These are phyloP conservation scores for Brachionus calyciflorus DNA, from an alignment of 1,140 invertebrate species.

Conservation along the genomic window DNA sequence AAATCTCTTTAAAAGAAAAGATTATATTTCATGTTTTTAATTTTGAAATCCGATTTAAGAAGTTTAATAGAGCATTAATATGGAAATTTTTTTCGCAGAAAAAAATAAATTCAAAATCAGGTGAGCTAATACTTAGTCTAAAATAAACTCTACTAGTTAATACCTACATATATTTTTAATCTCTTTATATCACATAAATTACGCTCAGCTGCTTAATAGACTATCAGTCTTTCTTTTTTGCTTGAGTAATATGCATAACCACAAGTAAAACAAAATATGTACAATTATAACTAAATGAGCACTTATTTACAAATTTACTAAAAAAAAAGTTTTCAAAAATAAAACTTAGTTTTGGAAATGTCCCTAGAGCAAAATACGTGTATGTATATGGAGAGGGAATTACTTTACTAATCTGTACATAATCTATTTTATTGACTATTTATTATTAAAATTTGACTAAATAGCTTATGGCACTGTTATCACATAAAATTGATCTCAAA, in stretches of 20 bases:
- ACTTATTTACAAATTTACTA: not conserved
- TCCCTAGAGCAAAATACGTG: not conserved
- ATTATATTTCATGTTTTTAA: conserved; percentile 32
- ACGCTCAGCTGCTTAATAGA: conserved; percentile 29
- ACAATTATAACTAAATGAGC: conserved; percentile 42
- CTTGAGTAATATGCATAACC: not conserved
- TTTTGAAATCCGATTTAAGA: not conserved
- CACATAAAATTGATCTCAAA: conserved; percentile 24
- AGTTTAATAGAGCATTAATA: not conserved
- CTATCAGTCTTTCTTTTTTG: conserved; percentile 6
- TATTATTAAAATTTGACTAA: conserved; percentile 31
- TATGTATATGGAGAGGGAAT: not conserved
- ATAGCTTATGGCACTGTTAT: conserved; percentile 22
- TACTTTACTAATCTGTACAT: conserved; percentile 28
- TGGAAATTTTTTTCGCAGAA: not conserved
- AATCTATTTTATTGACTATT: conserved; percentile 22
- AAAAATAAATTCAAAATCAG: conserved; percentile 12
- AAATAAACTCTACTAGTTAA: conserved; percentile 13
- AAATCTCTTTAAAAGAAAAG: not conserved
- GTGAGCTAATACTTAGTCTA: conserved; percentile 18
- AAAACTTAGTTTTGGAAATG: conserved; percentile 21
- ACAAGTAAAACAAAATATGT: conserved; percentile 3
- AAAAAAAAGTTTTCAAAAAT: not conserved
- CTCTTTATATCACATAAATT: conserved; percentile 32
- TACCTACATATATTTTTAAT: conserved; percentile 40